Conservation (phyloP, 2,888 invertebrate genomes). For the Operophtera brumata region DNA sequence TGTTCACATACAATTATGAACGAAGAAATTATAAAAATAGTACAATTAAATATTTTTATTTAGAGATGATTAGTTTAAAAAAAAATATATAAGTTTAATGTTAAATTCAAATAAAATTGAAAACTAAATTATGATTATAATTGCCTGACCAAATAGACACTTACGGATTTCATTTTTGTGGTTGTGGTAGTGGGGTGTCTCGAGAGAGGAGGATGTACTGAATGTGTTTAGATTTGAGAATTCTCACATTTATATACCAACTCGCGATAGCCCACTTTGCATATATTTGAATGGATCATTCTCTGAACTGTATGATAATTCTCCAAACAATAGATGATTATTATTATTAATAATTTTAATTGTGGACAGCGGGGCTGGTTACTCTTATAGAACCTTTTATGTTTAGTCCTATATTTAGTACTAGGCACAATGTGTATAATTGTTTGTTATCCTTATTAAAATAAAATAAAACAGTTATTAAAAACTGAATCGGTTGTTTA, state of each 20-base stretch:
- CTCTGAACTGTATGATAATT: conserved; percentile 21
- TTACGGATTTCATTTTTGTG: conserved; percentile 64
- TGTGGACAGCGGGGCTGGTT: no score
- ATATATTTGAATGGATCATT: conserved; percentile 45
- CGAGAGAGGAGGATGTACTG: conserved; percentile 39
- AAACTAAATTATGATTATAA: background rate
- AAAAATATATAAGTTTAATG: background rate
- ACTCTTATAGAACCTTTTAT: no score
- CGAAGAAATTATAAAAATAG: no score
- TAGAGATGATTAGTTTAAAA: no score
- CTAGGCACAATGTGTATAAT: no score
- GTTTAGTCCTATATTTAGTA: no score
- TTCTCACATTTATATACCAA: conserved; percentile 55
- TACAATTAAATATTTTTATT: background rate
- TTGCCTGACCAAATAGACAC: conserved; percentile 30
- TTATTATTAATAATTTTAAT: conserved; percentile 9
- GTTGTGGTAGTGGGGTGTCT: conserved; percentile 36
- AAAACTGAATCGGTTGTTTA: no score
- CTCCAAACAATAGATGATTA: conserved; percentile 4
- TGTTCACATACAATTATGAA: no score
- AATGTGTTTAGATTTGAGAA: conserved; percentile 47
- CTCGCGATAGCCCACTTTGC: conserved; percentile 38
- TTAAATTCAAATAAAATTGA: background rate
- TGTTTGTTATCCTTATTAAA: no score
- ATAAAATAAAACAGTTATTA: no score